These are phyloP conservation scores for Oscheius sp. DNA, from an alignment of 2,888 invertebrate genomes.

Conservation along the genomic window DNA sequence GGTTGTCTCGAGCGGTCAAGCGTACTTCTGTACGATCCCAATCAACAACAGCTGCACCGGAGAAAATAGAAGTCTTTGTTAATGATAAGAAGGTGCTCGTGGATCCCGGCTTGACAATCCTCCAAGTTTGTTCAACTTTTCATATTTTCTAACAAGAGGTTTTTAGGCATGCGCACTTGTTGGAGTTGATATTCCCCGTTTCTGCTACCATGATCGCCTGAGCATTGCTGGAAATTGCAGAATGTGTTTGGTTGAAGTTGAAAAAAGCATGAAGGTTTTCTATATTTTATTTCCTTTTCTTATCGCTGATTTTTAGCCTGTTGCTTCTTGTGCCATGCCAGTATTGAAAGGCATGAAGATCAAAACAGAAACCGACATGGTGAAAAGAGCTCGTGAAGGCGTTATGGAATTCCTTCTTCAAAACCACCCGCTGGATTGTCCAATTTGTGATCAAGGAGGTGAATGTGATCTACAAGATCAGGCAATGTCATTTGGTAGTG, in stretches of 20 bases:
- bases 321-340: slow-evolving; percentile 99
- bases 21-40: neutral
- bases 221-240: slow-evolving; percentile 98
- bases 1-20: slow-evolving; percentile 34
- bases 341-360: slow-evolving; percentile 95
- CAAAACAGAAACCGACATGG: slow-evolving; percentile 95
- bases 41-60: slow-evolving; percentile 67
- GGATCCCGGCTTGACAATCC: slow-evolving; percentile 93
- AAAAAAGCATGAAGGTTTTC: slow-evolving; percentile 88
- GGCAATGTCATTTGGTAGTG: slow-evolving; percentile 93
- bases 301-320: slow-evolving; percentile 79
- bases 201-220: slow-evolving; percentile 97
- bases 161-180: slow-evolving; percentile 82
- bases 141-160: neutral
- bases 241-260: slow-evolving; percentile 99
- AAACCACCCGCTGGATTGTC: slow-evolving; percentile 98
- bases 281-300: no score
- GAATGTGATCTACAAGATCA: slow-evolving; percentile 88
- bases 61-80: slow-evolving; percentile 83
- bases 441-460: slow-evolving; percentile 94
- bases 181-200: slow-evolving; percentile 97
- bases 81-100: slow-evolving; percentile 95
- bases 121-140: slow-evolving; percentile 80
- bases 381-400: slow-evolving; percentile 77
- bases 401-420: slow-evolving; percentile 99